Conservation (phyloP, 2,797 vertebrate genomes). For the Scolopax bukidnonensis region DNA sequence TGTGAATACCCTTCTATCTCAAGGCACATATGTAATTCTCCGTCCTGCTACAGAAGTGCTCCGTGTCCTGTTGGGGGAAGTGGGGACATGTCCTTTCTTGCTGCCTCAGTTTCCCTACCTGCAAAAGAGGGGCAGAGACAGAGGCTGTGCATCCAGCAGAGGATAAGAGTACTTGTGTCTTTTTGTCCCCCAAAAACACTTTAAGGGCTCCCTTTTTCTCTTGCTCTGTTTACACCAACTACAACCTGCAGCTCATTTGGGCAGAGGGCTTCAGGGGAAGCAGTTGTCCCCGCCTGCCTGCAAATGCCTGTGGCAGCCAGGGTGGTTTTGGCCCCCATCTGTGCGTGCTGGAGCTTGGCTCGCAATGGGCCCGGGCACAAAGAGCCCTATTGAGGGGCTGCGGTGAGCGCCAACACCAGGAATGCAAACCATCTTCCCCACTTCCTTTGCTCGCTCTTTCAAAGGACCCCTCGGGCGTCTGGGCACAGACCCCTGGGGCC, state of each 20-base stretch:
- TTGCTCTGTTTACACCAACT: rapidly evolving
- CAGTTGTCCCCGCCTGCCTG: background rate
- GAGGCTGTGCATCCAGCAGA: background rate
- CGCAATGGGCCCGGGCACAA: background rate
- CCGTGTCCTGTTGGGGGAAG: rapidly evolving
- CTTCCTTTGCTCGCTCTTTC: background rate
- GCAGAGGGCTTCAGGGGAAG: background rate
- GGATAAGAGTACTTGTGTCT: background rate
- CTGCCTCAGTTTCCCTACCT: background rate
- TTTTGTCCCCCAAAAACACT: background rate
- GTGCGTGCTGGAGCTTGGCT: background rate
- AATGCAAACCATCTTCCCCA: background rate
- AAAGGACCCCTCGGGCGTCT: background rate
- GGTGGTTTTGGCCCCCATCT: background rate
- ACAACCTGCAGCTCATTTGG: rapidly evolving
- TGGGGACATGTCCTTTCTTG: background rate
- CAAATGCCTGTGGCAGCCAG: background rate
- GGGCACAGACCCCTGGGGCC: background rate
- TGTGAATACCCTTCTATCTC: background rate
- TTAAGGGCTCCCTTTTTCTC: background rate
- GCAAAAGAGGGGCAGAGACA: background rate
- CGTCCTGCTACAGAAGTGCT: background rate
- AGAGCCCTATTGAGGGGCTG: background rate
- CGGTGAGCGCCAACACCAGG: background rate
- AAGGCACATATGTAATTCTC: rapidly evolving